Evolutionary conservation across 2,888 invertebrate genomes (phyloP), one percentile per base, ranked within the genome.

Genomic region (Carterocephalus palaemon): DNA sequence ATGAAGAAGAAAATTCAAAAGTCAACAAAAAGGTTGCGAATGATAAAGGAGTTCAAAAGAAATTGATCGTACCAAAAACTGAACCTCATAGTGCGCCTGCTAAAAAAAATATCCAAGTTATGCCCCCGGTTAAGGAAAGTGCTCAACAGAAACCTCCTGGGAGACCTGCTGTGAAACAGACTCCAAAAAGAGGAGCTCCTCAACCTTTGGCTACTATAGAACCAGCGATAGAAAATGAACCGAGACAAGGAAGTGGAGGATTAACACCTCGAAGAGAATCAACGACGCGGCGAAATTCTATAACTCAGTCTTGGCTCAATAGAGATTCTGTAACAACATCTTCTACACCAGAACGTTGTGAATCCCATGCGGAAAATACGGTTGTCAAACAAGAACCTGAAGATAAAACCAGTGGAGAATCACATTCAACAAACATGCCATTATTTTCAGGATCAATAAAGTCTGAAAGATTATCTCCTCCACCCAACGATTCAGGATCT

Each of bases 111-210:
- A 54, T 60, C 12, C 52, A 62, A 2, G 48, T 54, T 5, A 64
- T 58, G 41, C 20, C 61, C 2, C 57, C 63, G 29, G 53, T 59
- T 4, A 66, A 63, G 47, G 66, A 69, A 8, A 50, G 50, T 9
- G 56, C 54, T 17, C 56, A 62, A 33, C 51, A 48, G 12, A 71
- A 69, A 46, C 67, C 63, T 7, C 53, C 59, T 7, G 69, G 62
- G 2, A 64, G 83, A 47, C 83, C 83, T 1, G 70, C 70, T 15
- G 59, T 87, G 12, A 86, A 87, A 52, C 82, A 85, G 57, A 84
- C 86, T 8, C 85, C 85, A 6, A 85, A 76, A 61, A 72, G 80
- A 60, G 75, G 65, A 15, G 62, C 67, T 1, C 81, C 70, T 52
- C 51, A 60, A 38, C 70, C 71, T 10, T 43, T 67, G 15, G 49